Conservation (phyloP, 2,797 vertebrate species). For the Steatocranus sp. region DNA sequence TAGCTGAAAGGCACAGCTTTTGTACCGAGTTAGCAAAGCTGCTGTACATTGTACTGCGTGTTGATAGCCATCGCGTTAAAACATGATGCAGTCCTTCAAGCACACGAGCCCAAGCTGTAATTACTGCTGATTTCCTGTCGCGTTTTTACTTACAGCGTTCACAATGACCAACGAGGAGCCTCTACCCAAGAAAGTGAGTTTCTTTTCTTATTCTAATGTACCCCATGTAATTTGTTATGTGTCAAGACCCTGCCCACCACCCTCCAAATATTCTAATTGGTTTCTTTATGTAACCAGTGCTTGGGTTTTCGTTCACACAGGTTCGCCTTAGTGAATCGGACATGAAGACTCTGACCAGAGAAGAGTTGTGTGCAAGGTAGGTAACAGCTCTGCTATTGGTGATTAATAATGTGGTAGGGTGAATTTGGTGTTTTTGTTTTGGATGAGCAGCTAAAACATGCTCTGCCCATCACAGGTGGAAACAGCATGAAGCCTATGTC, state of each 20-base stretch:
- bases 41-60: not conserved
- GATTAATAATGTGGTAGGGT: not conserved
- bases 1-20: rapidly evolving
- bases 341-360: slow-evolving; percentile 96
- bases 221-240: not conserved
- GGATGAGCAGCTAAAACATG: not conserved
- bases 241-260: not conserved
- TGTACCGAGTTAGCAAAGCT: not conserved
- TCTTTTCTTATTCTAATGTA: not conserved
- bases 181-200: slow-evolving; percentile 94
- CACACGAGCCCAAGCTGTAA: not conserved
- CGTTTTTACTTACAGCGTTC: slow-evolving; percentile 69
- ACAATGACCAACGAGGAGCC: slow-evolving; percentile 99
- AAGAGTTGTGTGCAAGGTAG: slow-evolving; percentile 94
- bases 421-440: not conserved
- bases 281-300: not conserved
- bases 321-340: slow-evolving; percentile 98
- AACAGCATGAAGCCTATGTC: slow-evolving; percentile 95
- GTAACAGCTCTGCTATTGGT: not conserved
- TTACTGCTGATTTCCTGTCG: not conserved
- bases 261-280: not conserved
- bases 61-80: not conserved
- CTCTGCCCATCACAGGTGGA: slow-evolving; percentile 83
- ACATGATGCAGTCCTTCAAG: slow-evolving; percentile 18
- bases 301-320: slow-evolving; percentile 63